Conservation (phyloP, 2,888 invertebrate species). For the Melanchra persicariae region DNA sequence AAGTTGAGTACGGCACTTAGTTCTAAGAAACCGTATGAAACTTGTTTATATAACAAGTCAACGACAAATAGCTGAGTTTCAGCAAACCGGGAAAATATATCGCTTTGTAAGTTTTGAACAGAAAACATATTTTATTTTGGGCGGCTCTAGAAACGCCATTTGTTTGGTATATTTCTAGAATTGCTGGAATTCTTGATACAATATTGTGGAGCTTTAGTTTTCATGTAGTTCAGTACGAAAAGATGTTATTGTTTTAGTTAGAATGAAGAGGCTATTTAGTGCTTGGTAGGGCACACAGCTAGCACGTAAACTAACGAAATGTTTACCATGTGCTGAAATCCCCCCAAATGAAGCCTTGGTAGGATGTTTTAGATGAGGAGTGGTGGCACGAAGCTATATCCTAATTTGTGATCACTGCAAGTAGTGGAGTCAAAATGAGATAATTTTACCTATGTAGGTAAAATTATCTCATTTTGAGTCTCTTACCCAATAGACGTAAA, state of each 20-base stretch:
- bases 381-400: no score
- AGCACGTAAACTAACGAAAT: no score
- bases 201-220: constrained; percentile 22
- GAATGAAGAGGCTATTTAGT: background rate
- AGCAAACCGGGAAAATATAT: constrained; percentile 24
- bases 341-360: no score
- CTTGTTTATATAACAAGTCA: constrained; percentile 5
- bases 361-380: no score
- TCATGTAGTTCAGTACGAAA: background rate
- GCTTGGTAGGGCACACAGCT: no score
- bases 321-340: no score
- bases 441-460: no score
- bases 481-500: no score
- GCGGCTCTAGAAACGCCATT: constrained; percentile 17
- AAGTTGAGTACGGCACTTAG: constrained; percentile 14
- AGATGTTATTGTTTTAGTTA: background rate
- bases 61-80: constrained; percentile 24
- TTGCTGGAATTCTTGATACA: constrained; percentile 34
- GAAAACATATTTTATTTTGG: constrained; percentile 48
- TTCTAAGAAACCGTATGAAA: constrained; percentile 13
- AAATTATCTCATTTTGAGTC: no score
- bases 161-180: constrained; percentile 21
- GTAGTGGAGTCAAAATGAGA: no score
- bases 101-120: constrained; percentile 42
- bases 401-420: no score